phyloP scores from a whole-genome alignment of 2,888 invertebrate species.

The Cephus pygmeus region DNA sequence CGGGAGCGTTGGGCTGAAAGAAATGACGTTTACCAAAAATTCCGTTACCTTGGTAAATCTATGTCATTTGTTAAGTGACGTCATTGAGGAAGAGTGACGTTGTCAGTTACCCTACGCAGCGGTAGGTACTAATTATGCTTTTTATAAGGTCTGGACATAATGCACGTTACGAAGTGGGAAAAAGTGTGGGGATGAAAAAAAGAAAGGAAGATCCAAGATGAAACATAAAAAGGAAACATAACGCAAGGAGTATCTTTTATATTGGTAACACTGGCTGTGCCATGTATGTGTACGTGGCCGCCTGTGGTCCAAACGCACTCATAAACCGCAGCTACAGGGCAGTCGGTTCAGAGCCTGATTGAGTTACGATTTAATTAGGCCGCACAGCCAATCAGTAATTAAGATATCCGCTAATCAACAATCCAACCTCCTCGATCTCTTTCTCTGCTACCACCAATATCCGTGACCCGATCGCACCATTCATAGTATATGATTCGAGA shows the following conservation, averaged over 20 bases:
- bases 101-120: constrained; percentile 26
- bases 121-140: constrained; percentile 45
- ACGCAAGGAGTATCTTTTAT: not conserved
- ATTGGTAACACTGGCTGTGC: not conserved
- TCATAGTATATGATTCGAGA: not conserved
- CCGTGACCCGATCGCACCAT: not conserved
- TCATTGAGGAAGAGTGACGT: not conserved
- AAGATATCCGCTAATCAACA: constrained; percentile 62
- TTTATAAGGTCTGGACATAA: constrained; percentile 38
- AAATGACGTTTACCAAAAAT: not conserved
- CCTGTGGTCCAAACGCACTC: constrained; percentile 3
- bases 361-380: constrained; percentile 64
- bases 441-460: constrained; percentile 7
- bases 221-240: not conserved
- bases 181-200: not conserved
- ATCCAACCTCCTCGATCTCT: constrained; percentile 17
- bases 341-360: constrained; percentile 45
- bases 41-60: not conserved
- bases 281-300: not conserved
- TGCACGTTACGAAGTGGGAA: constrained; percentile 14
- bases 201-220: constrained; percentile 11
- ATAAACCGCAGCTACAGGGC: constrained; percentile 19
- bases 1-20: not conserved
- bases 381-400: constrained; percentile 60
- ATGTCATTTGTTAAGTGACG: not conserved